These are phyloP conservation scores for Poicephalus gulielmi DNA, from an alignment of 2,113 vertebrate genomes.

Conservation along the genomic window DNA sequence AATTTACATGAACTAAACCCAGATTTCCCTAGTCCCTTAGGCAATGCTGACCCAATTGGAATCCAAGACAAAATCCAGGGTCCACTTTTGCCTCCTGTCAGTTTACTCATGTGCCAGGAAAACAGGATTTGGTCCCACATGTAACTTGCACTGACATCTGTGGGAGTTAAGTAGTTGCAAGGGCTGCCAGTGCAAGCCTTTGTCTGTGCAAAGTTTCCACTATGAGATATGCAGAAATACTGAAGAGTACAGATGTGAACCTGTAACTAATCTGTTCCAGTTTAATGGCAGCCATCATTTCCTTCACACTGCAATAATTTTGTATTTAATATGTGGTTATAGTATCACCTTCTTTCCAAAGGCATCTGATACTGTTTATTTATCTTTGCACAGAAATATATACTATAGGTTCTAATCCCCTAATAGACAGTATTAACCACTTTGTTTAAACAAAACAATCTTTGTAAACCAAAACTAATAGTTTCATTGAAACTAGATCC, in stretches of 20 bases:
- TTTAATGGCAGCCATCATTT: neutral
- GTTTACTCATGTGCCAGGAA: neutral
- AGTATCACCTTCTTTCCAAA: neutral
- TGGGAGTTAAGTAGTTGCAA: neutral
- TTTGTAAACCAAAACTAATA: conserved; percentile 39
- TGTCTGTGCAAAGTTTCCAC: neutral
- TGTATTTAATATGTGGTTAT: neutral
- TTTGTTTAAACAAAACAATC: conserved; percentile 35
- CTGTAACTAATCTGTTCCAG: neutral
- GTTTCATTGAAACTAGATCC: conserved; percentile 65
- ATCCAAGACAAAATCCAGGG: neutral
- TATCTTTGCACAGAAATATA: conserved; percentile 10
- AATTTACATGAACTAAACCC: neutral
- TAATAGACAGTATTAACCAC: neutral
- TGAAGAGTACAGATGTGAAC: neutral
- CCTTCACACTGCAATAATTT: neutral
- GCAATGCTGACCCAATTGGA: neutral
- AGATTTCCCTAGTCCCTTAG: neutral
- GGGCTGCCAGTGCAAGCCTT: neutral
- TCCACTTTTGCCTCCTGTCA: neutral
- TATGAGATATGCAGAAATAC: neutral
- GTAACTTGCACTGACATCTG: neutral
- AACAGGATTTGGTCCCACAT: neutral
- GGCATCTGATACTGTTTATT: neutral
- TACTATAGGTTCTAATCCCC: neutral